Conservation (phyloP, 2,113 vertebrate species). For the Larimichthys crocea region DNA sequence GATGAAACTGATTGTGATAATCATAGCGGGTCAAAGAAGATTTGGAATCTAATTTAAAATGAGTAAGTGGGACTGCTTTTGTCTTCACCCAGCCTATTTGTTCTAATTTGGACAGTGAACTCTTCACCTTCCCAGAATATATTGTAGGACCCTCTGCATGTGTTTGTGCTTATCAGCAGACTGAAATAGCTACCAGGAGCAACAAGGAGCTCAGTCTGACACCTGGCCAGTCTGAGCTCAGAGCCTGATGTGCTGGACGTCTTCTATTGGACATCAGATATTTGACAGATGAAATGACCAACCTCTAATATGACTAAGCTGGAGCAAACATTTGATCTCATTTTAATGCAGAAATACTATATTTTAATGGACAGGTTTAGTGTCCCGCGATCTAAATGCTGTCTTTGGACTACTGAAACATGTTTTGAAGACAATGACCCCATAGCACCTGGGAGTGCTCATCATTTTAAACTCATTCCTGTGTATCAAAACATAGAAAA, state of each 20-base stretch:
- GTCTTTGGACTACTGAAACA: not conserved
- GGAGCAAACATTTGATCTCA: not conserved
- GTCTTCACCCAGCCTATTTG: not conserved
- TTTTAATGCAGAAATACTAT: not conserved
- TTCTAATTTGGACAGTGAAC: slow-evolving; percentile 48
- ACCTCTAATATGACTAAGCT: not conserved
- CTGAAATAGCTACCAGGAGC: slow-evolving; percentile 58
- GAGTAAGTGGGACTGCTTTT: not conserved
- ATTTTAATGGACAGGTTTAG: not conserved
- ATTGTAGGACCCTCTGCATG: slow-evolving; percentile 10
- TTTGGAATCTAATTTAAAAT: not conserved
- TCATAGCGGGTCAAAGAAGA: too few relatives aligned
- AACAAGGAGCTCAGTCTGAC: slow-evolving; percentile 38
- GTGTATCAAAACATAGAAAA: too few relatives aligned
- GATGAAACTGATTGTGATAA: too few relatives aligned
- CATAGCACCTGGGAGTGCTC: too few relatives aligned
- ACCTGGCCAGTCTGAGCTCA: slow-evolving; percentile 29
- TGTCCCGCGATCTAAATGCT: not conserved
- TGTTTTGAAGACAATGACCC: not conserved
- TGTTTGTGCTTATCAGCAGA: slow-evolving; percentile 57
- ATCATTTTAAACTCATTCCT: too few relatives aligned
- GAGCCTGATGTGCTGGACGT: not conserved
- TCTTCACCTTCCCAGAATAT: slow-evolving; percentile 27
- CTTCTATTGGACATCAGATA: not conserved
- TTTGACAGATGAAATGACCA: not conserved